Evolutionary conservation across 2,797 vertebrate species (phyloP).

Genomic region (Darevskia nairensis): DNA sequence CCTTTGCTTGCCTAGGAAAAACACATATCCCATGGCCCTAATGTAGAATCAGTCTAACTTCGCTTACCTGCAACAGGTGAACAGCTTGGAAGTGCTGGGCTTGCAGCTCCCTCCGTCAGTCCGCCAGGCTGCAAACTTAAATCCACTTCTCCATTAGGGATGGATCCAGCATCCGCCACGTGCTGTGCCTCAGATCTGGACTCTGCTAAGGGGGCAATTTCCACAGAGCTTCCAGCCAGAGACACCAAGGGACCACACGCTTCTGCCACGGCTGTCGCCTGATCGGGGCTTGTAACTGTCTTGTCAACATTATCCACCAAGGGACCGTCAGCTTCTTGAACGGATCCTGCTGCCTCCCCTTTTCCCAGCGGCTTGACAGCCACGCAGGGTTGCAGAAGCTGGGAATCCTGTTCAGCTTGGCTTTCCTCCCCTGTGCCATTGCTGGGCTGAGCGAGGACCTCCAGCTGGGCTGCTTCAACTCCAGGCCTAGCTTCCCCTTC

Average conservation of each 20-base stretch:
- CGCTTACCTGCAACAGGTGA: slow-evolving; percentile 73
- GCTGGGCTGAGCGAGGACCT: fast-evolving
- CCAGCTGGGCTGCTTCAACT: neutral
- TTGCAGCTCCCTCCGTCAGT: slow-evolving; percentile 18
- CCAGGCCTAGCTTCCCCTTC: neutral
- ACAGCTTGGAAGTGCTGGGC: neutral
- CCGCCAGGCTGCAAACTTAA: neutral
- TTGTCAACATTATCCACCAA: slow-evolving; percentile 68
- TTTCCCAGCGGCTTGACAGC: slow-evolving; percentile 17
- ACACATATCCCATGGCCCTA: neutral
- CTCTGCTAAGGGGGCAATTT: fast-evolving
- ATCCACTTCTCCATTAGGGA: slow-evolving; percentile 43
- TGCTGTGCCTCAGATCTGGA: neutral
- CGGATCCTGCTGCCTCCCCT: slow-evolving; percentile 34
- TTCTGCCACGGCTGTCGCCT: slow-evolving; percentile 22
- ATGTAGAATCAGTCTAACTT: neutral
- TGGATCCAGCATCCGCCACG: neutral
- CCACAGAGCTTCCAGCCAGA: neutral
- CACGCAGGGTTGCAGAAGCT: neutral
- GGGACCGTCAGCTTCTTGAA: slow-evolving; percentile 36
- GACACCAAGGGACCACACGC: slow-evolving; percentile 22
- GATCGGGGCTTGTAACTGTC: slow-evolving; percentile 53
- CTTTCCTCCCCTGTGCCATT: slow-evolving; percentile 9
- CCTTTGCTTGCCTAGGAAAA: neutral
- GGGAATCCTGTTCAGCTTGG: neutral